These are phyloP conservation scores for Caenorhabditis becei DNA, from an alignment of 2,888 invertebrate species.

Conservation along the genomic window DNA sequence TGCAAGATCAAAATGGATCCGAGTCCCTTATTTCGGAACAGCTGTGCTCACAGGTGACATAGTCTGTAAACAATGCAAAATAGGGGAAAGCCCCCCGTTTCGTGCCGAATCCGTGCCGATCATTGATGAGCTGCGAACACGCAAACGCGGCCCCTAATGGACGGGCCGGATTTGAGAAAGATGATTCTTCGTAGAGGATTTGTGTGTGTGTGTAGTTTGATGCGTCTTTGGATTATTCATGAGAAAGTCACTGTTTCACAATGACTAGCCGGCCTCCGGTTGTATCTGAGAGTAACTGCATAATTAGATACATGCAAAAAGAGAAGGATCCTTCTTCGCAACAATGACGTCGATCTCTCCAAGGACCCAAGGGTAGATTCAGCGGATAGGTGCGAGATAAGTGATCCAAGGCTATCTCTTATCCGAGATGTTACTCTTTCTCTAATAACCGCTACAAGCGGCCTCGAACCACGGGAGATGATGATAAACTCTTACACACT, in stretches of 20 bases:
- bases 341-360: background rate
- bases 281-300: background rate
- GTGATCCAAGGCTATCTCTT: slow-evolving; percentile 12
- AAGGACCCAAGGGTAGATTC: slow-evolving; percentile 39
- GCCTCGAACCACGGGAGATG: background rate
- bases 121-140: slow-evolving; percentile 40
- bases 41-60: slow-evolving; percentile 36
- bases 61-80: slow-evolving; percentile 36
- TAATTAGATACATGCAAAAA: slow-evolving; percentile 5
- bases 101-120: slow-evolving; percentile 3
- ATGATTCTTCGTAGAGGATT: slow-evolving; percentile 8
- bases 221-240: slow-evolving; percentile 32
- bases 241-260: slow-evolving; percentile 34
- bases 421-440: slow-evolving; percentile 10
- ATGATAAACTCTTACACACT: slow-evolving; percentile 38
- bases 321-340: background rate
- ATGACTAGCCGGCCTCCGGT: slow-evolving; percentile 6
- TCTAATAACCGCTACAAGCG: slow-evolving; percentile 1
- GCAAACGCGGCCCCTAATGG: slow-evolving; percentile 19
- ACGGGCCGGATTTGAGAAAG: slow-evolving; percentile 18
- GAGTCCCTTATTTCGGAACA: slow-evolving; percentile 4
- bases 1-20: background rate
- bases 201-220: slow-evolving; percentile 38
- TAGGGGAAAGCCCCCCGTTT: slow-evolving; percentile 4
- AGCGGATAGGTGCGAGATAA: slow-evolving; percentile 42